Evolutionary conservation across 2,797 vertebrate species (phyloP).

Genomic region (Dendrocincla tyrannina): DNA sequence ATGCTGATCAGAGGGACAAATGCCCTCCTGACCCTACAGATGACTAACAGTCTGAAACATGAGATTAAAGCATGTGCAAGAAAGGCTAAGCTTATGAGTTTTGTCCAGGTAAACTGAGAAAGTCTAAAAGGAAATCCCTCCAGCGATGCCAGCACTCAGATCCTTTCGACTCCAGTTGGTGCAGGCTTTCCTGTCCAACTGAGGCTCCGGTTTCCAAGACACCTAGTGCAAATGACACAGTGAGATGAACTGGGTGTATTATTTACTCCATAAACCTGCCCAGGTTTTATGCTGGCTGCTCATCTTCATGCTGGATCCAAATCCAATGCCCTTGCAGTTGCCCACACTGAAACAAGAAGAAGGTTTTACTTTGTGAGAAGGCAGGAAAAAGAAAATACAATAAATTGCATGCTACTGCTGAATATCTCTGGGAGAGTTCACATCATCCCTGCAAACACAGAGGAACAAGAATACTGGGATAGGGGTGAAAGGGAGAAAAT

Average conservation of each 20-base stretch:
- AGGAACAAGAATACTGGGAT: neutral
- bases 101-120: conserved; percentile 24
- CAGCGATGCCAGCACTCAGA: neutral
- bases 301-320: neutral
- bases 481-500: neutral
- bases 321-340: neutral
- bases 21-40: neutral
- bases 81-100: neutral
- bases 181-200: neutral
- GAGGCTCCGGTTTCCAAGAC: conserved; percentile 9
- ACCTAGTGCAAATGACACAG: neutral
- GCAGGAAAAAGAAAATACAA: neutral
- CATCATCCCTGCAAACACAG: neutral
- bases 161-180: neutral
- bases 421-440: neutral
- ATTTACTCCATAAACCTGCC: neutral
- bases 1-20: neutral
- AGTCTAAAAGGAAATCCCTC: neutral
- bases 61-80: neutral
- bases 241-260: neutral
- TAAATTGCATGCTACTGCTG: neutral
- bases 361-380: neutral
- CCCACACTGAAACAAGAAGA: neutral
- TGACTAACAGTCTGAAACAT: neutral
- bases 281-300: conserved; percentile 32